Evolutionary conservation across 2,888 invertebrate genomes (phyloP).

Genomic region (Lutraria lutraria): DNA sequence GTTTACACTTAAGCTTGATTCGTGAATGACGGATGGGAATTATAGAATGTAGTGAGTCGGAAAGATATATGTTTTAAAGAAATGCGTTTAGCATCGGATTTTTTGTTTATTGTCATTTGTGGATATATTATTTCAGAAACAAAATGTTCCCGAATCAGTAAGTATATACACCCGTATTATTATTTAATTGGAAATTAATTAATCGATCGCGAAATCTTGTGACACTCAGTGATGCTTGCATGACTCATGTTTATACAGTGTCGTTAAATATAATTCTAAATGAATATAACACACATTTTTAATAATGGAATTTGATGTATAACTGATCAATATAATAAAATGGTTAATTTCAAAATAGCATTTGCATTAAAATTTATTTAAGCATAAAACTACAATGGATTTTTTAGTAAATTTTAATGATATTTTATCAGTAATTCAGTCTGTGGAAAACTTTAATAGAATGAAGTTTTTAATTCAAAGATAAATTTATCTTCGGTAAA

Average conservation of each 20-base stretch:
- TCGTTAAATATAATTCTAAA: not conserved
- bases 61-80: slow-evolving; percentile 25
- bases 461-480: too few species aligned
- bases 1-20: slow-evolving; percentile 46
- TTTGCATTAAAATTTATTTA: not conserved
- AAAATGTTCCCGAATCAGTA: slow-evolving; percentile 47
- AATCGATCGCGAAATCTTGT: slow-evolving; percentile 47
- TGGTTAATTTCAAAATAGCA: not conserved
- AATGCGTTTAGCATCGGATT: slow-evolving; percentile 39
- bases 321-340: not conserved
- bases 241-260: slow-evolving; percentile 16
- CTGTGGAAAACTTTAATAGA: too few species aligned
- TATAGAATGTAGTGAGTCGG: slow-evolving; percentile 39
- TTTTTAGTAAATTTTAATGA: too few species aligned
- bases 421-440: too few species aligned
- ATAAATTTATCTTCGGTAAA: too few species aligned
- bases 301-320: not conserved
- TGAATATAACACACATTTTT: not conserved
- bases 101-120: slow-evolving; percentile 37
- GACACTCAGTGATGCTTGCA: slow-evolving; percentile 28
- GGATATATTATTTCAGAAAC: slow-evolving; percentile 33
- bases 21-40: slow-evolving; percentile 43
- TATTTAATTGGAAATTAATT: slow-evolving; percentile 46
- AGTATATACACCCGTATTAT: slow-evolving; percentile 27
- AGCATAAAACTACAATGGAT: not conserved